Base-by-base conservation (phyloP, 2,113 vertebrate species). In the Oceanites oceanicus region DNA sequence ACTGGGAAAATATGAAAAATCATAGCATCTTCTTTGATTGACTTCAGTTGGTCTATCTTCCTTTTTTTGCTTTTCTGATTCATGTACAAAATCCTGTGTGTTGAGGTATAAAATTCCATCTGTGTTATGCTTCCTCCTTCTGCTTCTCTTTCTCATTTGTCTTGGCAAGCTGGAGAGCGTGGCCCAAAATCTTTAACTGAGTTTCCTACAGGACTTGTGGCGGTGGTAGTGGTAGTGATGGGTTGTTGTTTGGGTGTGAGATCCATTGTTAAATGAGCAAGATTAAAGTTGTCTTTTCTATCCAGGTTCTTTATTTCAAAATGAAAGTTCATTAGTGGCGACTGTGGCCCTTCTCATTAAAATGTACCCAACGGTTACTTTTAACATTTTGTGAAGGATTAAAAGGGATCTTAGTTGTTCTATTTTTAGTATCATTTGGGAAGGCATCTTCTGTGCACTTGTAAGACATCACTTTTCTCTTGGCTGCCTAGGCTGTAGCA, bases 401-500 rank as follows among this genome's bases (percentile, higher is more conserved):
- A 49, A 53, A 80, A 82, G 16, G 18, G 2, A 42, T 70, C 36
- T 42, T 81, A 47, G 25, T 70, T 50, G 26, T 83, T 89, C 53
- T 59, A 0, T 4, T 65, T 84, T 36, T 61, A 67, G 32, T 82
- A 42, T 66, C 2, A 10, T 67, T 96, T 88, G 23, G 15, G n/a
- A 52, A 49, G 14, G 11, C 8, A 23, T 70, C 18, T 45, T 86
- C 34, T 91, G 55, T 85, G 32, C 2, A 1, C 26, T 71, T 89
- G 32, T 38, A 9, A 71, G 50, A 42, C 6, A 34, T 58, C 12
- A 6, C 25, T 91, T 95, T 88, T 71, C 45, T 95, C 65, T 88
- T 89, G 92, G 6, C 27, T 95, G 70, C 80, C 32, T 90, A 98
- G 98, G 78, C 93, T 61, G 36, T 88, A 18, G 78, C 63, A 9